Evolutionary conservation across 1,140 invertebrate species (phyloP).

Genomic region (Drosophila athabasca): DNA sequence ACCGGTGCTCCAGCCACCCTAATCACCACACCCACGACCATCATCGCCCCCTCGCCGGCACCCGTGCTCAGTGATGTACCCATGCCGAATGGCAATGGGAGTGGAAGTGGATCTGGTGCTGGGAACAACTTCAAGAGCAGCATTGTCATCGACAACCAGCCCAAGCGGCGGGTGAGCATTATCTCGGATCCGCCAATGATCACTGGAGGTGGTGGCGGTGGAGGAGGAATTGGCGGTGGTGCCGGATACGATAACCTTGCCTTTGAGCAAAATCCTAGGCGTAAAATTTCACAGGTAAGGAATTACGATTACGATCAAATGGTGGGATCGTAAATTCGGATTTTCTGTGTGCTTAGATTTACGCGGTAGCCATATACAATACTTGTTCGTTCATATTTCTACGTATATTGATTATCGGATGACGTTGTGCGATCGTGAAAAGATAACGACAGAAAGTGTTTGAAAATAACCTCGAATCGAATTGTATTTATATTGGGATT

Average conservation of each 20-base stretch:
- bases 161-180: slow-evolving; percentile 81
- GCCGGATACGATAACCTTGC: slow-evolving; percentile 78
- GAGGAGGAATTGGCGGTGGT: slow-evolving; percentile 27
- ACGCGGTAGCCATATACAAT: slow-evolving; percentile 19
- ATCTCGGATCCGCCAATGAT: slow-evolving; percentile 69
- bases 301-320: slow-evolving; percentile 8
- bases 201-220: no score
- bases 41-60: slow-evolving; percentile 19
- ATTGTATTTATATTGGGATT: slow-evolving; percentile 8
- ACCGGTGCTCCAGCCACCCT: slow-evolving; percentile 15
- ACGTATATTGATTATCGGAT: slow-evolving; percentile 34
- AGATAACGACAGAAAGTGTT: slow-evolving; percentile 14
- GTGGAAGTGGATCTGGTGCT: slow-evolving; percentile 13
- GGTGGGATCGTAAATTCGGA: slow-evolving; percentile 42
- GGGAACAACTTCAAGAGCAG: slow-evolving; percentile 56
- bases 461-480: slow-evolving; percentile 7
- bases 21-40: slow-evolving; percentile 27
- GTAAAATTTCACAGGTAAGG: slow-evolving; percentile 83
- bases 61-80: slow-evolving; percentile 52
- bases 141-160: slow-evolving; percentile 72
- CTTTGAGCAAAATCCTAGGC: slow-evolving; percentile 78
- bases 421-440: background rate
- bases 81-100: slow-evolving; percentile 57
- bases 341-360: slow-evolving; percentile 24
- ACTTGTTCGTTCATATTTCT: slow-evolving; percentile 15